Conservation (phyloP, 2,888 invertebrate genomes). For the Spodoptera exigua region DNA sequence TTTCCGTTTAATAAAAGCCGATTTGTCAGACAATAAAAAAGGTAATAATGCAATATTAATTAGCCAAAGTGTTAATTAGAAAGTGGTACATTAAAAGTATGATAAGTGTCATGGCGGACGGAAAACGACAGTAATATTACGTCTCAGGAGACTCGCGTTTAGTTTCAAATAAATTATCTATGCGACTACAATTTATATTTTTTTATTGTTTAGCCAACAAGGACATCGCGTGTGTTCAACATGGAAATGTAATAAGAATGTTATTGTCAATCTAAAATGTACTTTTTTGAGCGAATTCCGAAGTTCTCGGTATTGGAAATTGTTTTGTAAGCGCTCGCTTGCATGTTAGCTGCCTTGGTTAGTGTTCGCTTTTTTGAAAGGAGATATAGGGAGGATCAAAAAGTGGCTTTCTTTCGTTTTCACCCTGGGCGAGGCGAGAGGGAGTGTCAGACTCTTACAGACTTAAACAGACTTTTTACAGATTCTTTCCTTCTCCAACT, state of each 20-base stretch:
- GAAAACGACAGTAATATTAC: slow-evolving; percentile 42
- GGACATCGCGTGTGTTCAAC: slow-evolving; percentile 2
- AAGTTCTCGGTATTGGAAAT: too few relatives aligned
- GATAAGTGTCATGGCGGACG: slow-evolving; percentile 50
- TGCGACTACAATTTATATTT: slow-evolving; percentile 23
- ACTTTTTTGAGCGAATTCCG: too few relatives aligned
- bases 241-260: neutral
- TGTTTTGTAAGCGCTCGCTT: neutral
- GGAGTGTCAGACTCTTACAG: too few relatives aligned
- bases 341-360: too few relatives aligned
- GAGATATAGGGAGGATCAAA: too few relatives aligned
- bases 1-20: slow-evolving; percentile 32
- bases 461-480: too few relatives aligned
- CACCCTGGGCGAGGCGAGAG: too few relatives aligned
- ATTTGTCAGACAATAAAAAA: slow-evolving; percentile 60
- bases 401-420: too few relatives aligned
- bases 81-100: slow-evolving; percentile 35
- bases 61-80: slow-evolving; percentile 56
- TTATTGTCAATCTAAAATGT: too few relatives aligned
- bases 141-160: slow-evolving; percentile 44
- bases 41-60: slow-evolving; percentile 50
- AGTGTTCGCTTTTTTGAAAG: too few relatives aligned
- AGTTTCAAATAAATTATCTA: slow-evolving; percentile 56
- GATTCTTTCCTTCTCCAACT: too few relatives aligned
- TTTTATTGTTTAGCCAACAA: slow-evolving; percentile 48